Evolutionary conservation across 2,888 invertebrate genomes (phyloP), one percentile per base, ranked within the genome.

Genomic region (Caenorhabditis sinica): DNA sequence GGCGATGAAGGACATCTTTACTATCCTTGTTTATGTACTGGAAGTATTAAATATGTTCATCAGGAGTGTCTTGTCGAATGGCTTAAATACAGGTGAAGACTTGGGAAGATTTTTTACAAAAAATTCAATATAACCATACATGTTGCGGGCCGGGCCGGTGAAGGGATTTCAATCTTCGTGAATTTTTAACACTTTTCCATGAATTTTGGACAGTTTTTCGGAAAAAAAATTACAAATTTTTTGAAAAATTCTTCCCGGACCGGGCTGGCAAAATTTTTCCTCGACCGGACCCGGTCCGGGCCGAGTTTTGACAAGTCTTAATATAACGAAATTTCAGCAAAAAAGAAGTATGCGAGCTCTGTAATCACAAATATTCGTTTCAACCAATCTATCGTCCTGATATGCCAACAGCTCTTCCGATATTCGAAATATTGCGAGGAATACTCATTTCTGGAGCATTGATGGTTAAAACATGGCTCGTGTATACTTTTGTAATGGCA

Each of bases 381-480:
- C 97, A 97, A 92, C 99, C 99, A 36, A 98, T 99, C 91, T 99
- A 99, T 94, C 97, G 98, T n/a, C 97, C 98, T 36, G 98, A 99
- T 93, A 99, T 99, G 99, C 99, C 99, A n/a, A 95, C 97, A 84
- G 95, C 98, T 83, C 94, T 99, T 91, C 99, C 99, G 0, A 94
- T 99, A 40, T 95, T 95, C 88, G 98, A 98, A 93, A 96, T 99
- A 11, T 95, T 97, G 0, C 96, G 96, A 88, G 91, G 91, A 40
- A 73, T 91, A 0, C 68, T 82, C 20, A 33, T 82, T 3, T 87
- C 87, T 25, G 95, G 98, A 40, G 96, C 96, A 3, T 96, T 96
- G 58, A 98, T 97, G 0, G 96, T 98, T 0, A 96, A 97, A 92
- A 97, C 97, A 93, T 98, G 98, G 98, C 94, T 98, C 28, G 98